These are phyloP conservation scores for Salticus scenicus DNA, from an alignment of 2,888 invertebrate genomes.

Conservation along the genomic window DNA sequence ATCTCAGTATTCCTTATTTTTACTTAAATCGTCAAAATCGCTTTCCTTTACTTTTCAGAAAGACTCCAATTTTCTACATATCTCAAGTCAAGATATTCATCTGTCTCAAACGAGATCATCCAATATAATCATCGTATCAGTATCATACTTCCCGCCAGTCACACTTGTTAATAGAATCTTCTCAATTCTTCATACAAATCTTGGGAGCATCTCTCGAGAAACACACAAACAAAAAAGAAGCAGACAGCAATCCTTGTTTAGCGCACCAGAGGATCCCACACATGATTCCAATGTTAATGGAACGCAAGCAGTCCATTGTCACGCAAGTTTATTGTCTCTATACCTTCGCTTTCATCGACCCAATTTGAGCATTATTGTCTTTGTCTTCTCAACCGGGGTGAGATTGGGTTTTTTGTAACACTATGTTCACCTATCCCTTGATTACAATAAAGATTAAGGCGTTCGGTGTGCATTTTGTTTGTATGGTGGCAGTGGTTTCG, in stretches of 20 bases:
- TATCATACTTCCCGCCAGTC: too few species aligned
- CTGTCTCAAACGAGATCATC: too few species aligned
- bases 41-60: too few species aligned
- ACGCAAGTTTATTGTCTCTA: neutral
- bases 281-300: slow-evolving; percentile 15
- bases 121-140: too few species aligned
- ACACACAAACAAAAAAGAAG: neutral
- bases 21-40: too few species aligned
- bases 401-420: slow-evolving; percentile 9
- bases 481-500: neutral
- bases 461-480: neutral
- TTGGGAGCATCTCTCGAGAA: too few species aligned
- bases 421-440: neutral
- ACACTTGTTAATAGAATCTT: too few species aligned
- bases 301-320: neutral
- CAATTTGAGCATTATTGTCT: neutral
- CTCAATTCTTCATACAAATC: too few species aligned
- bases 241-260: neutral
- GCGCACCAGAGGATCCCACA: neutral
- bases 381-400: neutral
- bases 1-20: too few species aligned
- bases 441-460: slow-evolving; percentile 2
- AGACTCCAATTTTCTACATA: too few species aligned
- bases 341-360: neutral
- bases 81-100: too few species aligned